phyloP scores from a whole-genome alignment of 1,140 invertebrate genomes.

The Zaprionus ghesquierei region DNA sequence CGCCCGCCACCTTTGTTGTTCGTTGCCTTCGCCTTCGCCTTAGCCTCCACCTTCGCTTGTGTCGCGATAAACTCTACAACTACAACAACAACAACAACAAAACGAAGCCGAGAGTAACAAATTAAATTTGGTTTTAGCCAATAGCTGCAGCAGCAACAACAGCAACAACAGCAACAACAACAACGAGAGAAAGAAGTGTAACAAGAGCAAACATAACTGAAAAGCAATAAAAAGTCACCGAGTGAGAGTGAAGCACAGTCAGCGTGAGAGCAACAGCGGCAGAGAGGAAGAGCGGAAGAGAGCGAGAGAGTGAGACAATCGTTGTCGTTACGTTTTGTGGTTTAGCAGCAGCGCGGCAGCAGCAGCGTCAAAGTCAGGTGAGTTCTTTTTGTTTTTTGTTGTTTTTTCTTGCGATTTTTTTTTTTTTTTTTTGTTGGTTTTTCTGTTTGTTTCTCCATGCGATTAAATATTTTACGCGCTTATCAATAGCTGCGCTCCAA shows the following conservation, averaged over 20 bases:
- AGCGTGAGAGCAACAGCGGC: conserved; percentile 3
- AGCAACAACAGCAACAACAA: conserved; percentile 25
- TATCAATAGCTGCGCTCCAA: conserved; percentile 65
- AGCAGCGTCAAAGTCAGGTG: conserved; percentile 64
- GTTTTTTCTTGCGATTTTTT: conserved; percentile 2
- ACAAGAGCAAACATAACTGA: conserved; percentile 18
- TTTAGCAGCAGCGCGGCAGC: conserved; percentile 36
- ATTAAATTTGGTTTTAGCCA: conserved; percentile 79
- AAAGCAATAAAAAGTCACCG: conserved; percentile 31
- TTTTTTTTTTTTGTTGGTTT: conserved; percentile 1
- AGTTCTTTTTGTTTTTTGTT: conserved; percentile 34
- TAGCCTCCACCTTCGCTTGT: neutral
- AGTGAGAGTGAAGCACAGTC: conserved; percentile 19
- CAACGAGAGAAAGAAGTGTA: conserved; percentile 6
- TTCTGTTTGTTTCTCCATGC: conserved; percentile 55
- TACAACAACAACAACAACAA: conserved; percentile 20
- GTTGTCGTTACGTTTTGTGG: conserved; percentile 37
- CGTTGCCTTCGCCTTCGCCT: neutral
- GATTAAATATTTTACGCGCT: conserved; percentile 77
- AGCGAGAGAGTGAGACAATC: conserved; percentile 12
- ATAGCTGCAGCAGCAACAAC: conserved; percentile 49
- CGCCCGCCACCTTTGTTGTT: neutral
- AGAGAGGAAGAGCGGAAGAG: neutral
- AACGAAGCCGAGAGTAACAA: conserved; percentile 62
- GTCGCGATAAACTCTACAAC: conserved; percentile 18